These are phyloP conservation scores for Phenganax subtilis DNA, from an alignment of 92 coral and sea anemone genomes.

Conservation along the genomic window DNA sequence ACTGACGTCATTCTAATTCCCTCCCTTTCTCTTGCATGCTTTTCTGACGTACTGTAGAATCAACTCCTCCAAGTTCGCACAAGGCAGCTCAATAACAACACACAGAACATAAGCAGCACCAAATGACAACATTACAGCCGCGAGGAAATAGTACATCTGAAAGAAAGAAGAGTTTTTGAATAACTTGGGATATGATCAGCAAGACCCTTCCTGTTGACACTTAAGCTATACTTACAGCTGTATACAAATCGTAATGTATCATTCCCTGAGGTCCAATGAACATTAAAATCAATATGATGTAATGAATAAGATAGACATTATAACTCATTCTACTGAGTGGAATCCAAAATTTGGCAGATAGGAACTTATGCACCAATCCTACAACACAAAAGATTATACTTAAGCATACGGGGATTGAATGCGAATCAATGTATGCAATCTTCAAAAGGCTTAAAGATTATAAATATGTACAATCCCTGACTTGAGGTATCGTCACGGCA, in stretches of 20 bases:
- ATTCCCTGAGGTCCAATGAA: conserved; percentile 51
- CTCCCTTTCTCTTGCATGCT: background rate
- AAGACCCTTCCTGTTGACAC: background rate
- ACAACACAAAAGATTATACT: background rate
- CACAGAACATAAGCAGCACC: conserved; percentile 71
- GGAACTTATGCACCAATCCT: conserved; percentile 73
- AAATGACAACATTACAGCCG: conserved; percentile 57
- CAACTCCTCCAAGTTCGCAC: conserved; percentile 69
- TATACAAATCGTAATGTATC: conserved; percentile 48
- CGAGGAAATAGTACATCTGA: conserved; percentile 67
- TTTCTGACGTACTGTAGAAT: conserved; percentile 39
- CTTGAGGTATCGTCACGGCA: too few relatives aligned
- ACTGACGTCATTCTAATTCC: background rate
- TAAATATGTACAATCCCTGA: too few relatives aligned
- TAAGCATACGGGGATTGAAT: background rate
- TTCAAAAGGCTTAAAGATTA: too few relatives aligned
- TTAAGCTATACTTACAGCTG: conserved; percentile 57
- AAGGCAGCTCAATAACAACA: conserved; percentile 72
- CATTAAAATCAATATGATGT: conserved; percentile 50
- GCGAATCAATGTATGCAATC: background rate
- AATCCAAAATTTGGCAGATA: conserved; percentile 84
- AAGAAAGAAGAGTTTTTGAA: background rate
- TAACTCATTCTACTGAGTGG: conserved; percentile 85
- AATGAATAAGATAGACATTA: conserved; percentile 67
- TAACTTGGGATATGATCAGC: background rate